Percentiles rank a stretch among this genome's conserved stretches.
Evolutionary conservation across 2,797 vertebrate genomes (phyloP).

Genomic region (Anguilla megastoma): DNA sequence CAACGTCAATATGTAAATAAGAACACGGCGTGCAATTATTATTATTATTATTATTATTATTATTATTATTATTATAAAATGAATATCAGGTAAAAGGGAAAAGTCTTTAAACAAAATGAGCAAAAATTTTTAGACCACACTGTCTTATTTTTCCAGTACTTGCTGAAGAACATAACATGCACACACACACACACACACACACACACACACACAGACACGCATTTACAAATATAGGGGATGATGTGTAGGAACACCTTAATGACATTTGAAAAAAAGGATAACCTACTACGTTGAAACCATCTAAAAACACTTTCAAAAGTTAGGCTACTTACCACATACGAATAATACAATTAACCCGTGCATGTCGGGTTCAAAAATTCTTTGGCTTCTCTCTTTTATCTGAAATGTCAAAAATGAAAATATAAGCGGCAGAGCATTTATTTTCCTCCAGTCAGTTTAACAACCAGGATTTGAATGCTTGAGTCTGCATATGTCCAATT

Average conservation of each 20-base stretch:
- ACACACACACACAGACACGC: background rate
- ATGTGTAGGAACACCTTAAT: background rate
- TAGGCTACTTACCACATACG: slow-evolving; percentile 63
- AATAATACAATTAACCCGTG: slow-evolving; percentile 55
- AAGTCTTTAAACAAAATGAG: slow-evolving; percentile 11
- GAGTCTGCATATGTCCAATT: background rate
- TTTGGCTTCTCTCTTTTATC: slow-evolving; percentile 28
- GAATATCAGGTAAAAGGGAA: background rate
- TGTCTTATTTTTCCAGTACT: background rate
- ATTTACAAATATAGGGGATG: background rate
- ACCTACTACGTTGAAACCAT: background rate
- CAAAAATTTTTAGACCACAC: background rate
- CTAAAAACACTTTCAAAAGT: background rate
- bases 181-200: background rate
- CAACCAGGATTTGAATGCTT: background rate
- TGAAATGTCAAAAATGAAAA: slow-evolving; percentile 32
- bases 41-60: too few relatives aligned
- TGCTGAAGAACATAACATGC: background rate
- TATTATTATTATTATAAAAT: background rate
- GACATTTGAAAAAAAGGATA: background rate
- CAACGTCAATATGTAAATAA: background rate
- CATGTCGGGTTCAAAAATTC: slow-evolving; percentile 60
- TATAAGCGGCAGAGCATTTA: background rate
- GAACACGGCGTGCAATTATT: background rate
- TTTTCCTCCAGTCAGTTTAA: background rate